Percentiles rank a stretch among this genome's conserved stretches.
Evolutionary conservation across 2,113 vertebrate species (phyloP).

Genomic region (Eclectus roratus): DNA sequence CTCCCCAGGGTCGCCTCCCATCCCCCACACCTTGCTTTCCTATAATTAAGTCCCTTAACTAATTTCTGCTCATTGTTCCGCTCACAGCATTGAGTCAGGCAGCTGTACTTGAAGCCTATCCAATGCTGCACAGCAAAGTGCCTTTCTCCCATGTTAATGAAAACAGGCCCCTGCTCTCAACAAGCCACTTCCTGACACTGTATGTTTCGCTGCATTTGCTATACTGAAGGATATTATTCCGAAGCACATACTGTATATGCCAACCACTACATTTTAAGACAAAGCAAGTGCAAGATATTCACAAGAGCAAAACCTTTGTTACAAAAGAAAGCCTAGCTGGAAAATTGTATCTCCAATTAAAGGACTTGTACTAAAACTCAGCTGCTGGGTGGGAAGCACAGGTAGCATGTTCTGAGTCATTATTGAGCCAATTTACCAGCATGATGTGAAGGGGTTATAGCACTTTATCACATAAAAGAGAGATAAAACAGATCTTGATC

Average conservation of each 20-base stretch:
- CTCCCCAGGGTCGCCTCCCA: accelerated
- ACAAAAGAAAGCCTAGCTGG: background rate
- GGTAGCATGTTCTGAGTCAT: background rate
- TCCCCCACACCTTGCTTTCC: background rate
- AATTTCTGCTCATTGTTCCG: background rate
- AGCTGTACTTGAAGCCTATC: background rate
- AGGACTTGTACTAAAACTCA: background rate
- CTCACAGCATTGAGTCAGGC: background rate
- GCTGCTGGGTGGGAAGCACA: background rate
- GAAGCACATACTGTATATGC: background rate
- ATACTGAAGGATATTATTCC: background rate
- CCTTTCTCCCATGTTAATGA: background rate
- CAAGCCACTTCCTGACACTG: background rate
- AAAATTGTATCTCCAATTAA: background rate
- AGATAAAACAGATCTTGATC: background rate
- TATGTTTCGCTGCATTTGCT: background rate
- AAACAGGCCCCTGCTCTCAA: background rate
- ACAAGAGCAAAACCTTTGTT: background rate
- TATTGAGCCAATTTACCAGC: background rate
- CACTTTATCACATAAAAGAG: background rate
- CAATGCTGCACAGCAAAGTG: background rate
- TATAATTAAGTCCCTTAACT: background rate
- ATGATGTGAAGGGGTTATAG: background rate
- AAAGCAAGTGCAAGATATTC: background rate
- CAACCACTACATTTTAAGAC: background rate